Percentiles rank a stretch among this genome's conserved stretches.
Conservation (phyloP, 1,140 invertebrate genomes). For the Drosophila elegans region DNA sequence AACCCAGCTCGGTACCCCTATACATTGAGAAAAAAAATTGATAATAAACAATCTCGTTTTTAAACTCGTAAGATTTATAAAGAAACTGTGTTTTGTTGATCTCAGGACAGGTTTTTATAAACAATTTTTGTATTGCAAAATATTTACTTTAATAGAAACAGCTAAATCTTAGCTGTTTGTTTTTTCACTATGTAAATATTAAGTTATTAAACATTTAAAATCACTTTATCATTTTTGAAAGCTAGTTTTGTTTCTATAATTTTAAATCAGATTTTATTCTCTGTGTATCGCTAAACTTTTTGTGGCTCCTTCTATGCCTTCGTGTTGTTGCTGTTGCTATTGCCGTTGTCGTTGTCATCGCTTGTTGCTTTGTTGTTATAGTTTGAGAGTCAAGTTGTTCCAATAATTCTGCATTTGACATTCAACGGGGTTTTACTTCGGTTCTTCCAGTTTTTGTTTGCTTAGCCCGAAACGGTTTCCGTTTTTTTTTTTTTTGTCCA, state of each 20-base stretch:
- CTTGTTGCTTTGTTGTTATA: constrained; percentile 66
- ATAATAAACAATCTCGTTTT: neutral
- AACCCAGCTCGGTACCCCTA: constrained; percentile 5
- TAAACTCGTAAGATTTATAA: too few species aligned
- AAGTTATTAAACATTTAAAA: too few species aligned
- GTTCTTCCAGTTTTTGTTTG: constrained; percentile 39
- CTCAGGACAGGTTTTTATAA: too few species aligned
- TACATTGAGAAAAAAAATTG: constrained; percentile 24
- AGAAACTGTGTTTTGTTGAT: too few species aligned
- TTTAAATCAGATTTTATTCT: neutral
- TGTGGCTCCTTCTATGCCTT: constrained; percentile 24
- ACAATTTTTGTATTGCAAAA: too few species aligned
- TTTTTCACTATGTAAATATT: too few species aligned
- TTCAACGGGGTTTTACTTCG: constrained; percentile 58
- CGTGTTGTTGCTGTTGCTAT: constrained; percentile 24
- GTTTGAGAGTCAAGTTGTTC: constrained; percentile 74
- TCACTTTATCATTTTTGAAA: too few species aligned
- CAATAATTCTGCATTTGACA: constrained; percentile 83
- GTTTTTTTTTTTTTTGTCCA: constrained; percentile 26
- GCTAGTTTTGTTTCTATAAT: neutral
- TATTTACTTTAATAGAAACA: too few species aligned
- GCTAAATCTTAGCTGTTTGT: too few species aligned
- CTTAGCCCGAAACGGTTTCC: constrained; percentile 49
- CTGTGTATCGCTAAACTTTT: constrained; percentile 29
- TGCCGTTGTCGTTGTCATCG: constrained; percentile 53